Conservation (phyloP, 2,888 invertebrate genomes). For the Acrocyrtus sp. region DNA sequence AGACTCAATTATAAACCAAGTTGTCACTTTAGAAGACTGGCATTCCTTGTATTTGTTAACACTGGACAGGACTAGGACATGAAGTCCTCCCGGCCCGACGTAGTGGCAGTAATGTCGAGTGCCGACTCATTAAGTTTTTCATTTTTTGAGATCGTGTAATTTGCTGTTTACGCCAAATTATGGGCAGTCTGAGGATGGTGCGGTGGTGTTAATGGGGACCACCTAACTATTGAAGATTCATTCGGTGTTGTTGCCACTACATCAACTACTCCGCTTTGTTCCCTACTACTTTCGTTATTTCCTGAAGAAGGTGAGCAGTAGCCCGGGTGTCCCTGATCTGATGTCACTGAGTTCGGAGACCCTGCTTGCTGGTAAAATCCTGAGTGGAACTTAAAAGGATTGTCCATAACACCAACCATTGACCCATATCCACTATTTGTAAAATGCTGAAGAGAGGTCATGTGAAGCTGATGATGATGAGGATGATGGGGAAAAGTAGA, state of each 20-base stretch:
- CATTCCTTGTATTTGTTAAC: no score
- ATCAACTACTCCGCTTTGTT: slow-evolving; percentile 30
- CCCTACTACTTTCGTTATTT: slow-evolving; percentile 25
- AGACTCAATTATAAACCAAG: no score
- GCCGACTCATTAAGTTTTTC: no score
- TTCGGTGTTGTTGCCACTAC: slow-evolving; percentile 34
- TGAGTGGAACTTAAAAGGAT: slow-evolving; percentile 35
- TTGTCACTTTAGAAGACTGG: no score
- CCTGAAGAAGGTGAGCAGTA: slow-evolving; percentile 18
- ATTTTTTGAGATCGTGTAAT: no score
- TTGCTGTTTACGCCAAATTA: slow-evolving; percentile 32
- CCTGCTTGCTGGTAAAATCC: slow-evolving; percentile 21
- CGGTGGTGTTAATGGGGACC: slow-evolving; percentile 61
- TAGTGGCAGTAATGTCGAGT: no score
- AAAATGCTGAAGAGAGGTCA: slow-evolving; percentile 37
- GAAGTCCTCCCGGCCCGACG: no score
- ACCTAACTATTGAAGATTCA: slow-evolving; percentile 38
- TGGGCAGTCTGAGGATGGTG: slow-evolving; percentile 47
- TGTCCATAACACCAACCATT: slow-evolving; percentile 24
- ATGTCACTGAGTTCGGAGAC: slow-evolving; percentile 37
- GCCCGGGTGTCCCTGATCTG: slow-evolving; percentile 24
- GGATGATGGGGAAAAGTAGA: slow-evolving; percentile 27
- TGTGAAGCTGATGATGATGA: slow-evolving; percentile 39
- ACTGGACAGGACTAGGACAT: no score
- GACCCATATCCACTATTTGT: slow-evolving; percentile 26